These are phyloP conservation scores for Cosmia pyralina DNA, from an alignment of 2,888 invertebrate genomes.

Conservation along the genomic window DNA sequence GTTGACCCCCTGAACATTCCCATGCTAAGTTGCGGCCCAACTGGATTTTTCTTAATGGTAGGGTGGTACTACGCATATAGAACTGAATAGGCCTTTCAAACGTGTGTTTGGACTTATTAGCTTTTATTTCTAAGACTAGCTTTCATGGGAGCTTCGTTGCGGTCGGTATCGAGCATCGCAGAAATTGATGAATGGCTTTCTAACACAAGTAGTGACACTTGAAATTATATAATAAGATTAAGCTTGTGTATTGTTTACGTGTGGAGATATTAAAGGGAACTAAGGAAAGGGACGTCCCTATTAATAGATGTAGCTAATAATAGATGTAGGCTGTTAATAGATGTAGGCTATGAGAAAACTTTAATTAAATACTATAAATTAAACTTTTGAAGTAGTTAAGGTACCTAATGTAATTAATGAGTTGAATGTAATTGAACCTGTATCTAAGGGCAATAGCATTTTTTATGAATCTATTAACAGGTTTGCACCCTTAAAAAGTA, in stretches of 20 bases:
- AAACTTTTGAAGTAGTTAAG: not conserved
- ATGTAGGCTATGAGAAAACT: not conserved
- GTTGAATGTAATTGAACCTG: slow-evolving; percentile 23
- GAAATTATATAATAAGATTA: slow-evolving; percentile 45
- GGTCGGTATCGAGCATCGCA: slow-evolving; percentile 59
- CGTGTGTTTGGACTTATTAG: slow-evolving; percentile 86
- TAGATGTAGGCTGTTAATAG: not conserved
- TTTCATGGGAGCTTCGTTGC: slow-evolving; percentile 78
- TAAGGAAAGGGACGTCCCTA: not conserved
- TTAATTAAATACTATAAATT: not conserved
- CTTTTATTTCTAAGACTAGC: slow-evolving; percentile 87
- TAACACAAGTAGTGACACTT: slow-evolving; percentile 62
- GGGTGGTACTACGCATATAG: slow-evolving; percentile 82
- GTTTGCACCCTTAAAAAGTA: slow-evolving; percentile 50
- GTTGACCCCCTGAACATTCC: slow-evolving; percentile 90
- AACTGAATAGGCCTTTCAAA: slow-evolving; percentile 86
- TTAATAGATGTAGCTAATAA: not conserved
- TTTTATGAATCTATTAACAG: slow-evolving; percentile 42
- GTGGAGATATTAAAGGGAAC: slow-evolving; percentile 9
- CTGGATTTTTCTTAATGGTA: slow-evolving; percentile 87
- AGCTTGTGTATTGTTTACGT: slow-evolving; percentile 26
- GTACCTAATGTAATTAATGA: not conserved
- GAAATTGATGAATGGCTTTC: slow-evolving; percentile 69
- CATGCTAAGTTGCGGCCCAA: slow-evolving; percentile 84
- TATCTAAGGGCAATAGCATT: slow-evolving; percentile 13